A percentile compares a stretch with the other conserved stretches of the same genome.
phyloP scores from a whole-genome alignment of 2,888 invertebrate genomes.

The Stegana nigrithorax region DNA sequence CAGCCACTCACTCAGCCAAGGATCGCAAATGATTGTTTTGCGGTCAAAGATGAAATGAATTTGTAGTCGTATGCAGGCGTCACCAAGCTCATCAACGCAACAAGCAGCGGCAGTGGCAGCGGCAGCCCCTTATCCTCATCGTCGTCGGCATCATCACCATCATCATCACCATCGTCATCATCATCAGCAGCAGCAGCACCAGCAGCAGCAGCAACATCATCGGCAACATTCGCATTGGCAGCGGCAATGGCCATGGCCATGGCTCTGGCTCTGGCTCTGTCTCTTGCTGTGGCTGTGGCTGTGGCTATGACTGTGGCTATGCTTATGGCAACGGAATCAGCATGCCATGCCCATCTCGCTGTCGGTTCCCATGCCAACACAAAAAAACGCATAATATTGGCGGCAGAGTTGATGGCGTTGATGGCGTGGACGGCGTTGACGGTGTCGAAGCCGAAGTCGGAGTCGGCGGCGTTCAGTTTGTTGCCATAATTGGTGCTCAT shows the following conservation, averaged over 20 bases:
- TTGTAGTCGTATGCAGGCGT: constrained; percentile 33
- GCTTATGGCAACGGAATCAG: no score
- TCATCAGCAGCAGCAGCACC: no score
- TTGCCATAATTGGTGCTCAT: constrained; percentile 65
- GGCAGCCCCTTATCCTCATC: no score
- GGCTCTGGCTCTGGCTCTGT: no score
- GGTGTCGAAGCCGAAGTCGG: not conserved
- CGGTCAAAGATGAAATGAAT: constrained; percentile 33
- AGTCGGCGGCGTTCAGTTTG: not conserved
- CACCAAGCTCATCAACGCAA: constrained; percentile 51
- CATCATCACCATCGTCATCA: not conserved
- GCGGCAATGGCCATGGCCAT: not conserved
- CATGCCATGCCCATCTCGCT: not conserved
- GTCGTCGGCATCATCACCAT: constrained; percentile 35
- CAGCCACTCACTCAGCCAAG: no score
- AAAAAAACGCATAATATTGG: not conserved
- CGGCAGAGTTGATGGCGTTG: not conserved
- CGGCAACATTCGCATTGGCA: not conserved
- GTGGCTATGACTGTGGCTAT: no score
- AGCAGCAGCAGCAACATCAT: not conserved
- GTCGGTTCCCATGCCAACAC: not conserved
- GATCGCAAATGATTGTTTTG: constrained; percentile 2
- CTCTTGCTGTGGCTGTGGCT: no score
- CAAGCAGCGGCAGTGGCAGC: no score
- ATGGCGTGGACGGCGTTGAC: not conserved